These are phyloP conservation scores for Slavum lentiscoides DNA, from an alignment of 2,888 invertebrate species.

Conservation along the genomic window DNA sequence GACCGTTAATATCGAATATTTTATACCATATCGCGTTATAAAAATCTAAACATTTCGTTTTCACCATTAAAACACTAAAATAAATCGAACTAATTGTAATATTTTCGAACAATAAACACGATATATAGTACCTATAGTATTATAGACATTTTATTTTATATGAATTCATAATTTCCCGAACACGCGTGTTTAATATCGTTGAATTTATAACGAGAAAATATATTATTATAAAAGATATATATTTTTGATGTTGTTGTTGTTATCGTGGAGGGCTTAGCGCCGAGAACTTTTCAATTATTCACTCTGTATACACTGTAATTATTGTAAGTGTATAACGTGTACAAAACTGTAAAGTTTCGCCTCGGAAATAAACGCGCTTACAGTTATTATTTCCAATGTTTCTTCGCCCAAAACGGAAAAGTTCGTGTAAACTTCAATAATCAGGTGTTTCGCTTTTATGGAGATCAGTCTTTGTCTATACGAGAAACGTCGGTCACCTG, in stretches of 20 bases:
- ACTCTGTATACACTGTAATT: neutral
- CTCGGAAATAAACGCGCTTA: neutral
- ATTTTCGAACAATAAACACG: too few species aligned
- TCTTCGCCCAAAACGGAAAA: neutral
- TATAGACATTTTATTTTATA: too few species aligned
- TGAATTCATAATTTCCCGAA: too few species aligned
- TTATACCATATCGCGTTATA: too few species aligned
- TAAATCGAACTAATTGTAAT: too few species aligned
- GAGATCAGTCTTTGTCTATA: neutral
- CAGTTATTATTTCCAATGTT: neutral
- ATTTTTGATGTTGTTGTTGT: neutral
- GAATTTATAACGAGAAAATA: neutral
- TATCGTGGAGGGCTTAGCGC: neutral
- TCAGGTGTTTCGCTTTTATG: neutral
- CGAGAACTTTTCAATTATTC: neutral
- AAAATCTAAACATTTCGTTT: too few species aligned
- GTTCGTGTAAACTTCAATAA: neutral
- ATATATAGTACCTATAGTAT: too few species aligned
- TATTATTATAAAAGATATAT: neutral
- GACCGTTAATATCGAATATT: too few species aligned
- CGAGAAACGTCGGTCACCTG: neutral
- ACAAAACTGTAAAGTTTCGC: neutral
- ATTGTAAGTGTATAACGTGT: neutral
- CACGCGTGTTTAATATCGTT: neutral
- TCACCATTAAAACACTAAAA: too few species aligned